A percentile compares a stretch with the other conserved stretches of the same genome.
These are phyloP conservation scores for Cyclophora punctaria DNA, from an alignment of 2,888 invertebrate genomes.

Conservation along the genomic window DNA sequence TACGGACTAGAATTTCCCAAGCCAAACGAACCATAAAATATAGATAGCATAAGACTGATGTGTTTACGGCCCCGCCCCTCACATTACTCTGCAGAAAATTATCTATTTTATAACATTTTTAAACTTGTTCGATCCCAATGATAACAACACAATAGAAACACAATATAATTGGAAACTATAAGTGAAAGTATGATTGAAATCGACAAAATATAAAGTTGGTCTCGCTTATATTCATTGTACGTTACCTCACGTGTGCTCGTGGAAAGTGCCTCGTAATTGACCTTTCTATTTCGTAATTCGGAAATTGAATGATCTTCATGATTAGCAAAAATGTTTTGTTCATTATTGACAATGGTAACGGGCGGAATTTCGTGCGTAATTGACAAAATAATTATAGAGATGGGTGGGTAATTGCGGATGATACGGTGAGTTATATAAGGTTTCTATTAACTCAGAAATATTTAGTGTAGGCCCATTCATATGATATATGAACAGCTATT, in stretches of 20 bases:
- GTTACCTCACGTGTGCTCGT: slow-evolving; percentile 9
- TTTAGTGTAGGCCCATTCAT: no score
- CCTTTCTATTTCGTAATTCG: slow-evolving; percentile 16
- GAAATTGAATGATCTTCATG: no score
- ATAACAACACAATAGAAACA: slow-evolving; percentile 15
- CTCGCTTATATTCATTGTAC: slow-evolving; percentile 16
- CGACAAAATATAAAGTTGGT: slow-evolving; percentile 12
- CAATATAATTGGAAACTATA: slow-evolving; percentile 20
- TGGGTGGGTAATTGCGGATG: not conserved
- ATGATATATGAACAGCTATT: no score
- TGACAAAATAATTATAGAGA: slow-evolving; percentile 4
- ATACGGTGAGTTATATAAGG: no score
- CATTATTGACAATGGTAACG: not conserved
- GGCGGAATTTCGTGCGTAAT: not conserved
- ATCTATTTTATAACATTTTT: no score
- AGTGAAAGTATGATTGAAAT: slow-evolving; percentile 20
- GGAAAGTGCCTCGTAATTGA: slow-evolving; percentile 16
- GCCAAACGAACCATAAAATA: no score
- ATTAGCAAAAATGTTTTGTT: slow-evolving; percentile 2
- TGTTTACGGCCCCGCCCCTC: no score
- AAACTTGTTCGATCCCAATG: not conserved
- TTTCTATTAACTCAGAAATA: no score
- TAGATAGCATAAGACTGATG: no score
- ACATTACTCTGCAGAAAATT: no score
- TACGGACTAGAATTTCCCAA: no score